A percentile compares a stretch with the other conserved stretches of the same genome.
Evolutionary conservation across 1,140 invertebrate species (phyloP).

Genomic region (Trichoplusia ni): DNA sequence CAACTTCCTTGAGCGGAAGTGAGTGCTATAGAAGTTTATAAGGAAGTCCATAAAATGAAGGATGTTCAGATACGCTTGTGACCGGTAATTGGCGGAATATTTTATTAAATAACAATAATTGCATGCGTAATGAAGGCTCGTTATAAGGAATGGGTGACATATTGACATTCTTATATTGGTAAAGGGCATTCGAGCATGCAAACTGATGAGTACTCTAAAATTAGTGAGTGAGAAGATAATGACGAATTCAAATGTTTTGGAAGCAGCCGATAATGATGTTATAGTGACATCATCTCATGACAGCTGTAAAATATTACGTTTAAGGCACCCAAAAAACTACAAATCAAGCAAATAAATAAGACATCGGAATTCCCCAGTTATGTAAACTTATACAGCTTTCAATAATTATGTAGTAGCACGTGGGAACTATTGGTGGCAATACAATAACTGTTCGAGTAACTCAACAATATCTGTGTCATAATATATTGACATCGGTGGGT

Average conservation of each 20-base stretch:
- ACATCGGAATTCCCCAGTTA: not conserved
- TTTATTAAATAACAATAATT: not conserved
- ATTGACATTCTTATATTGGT: too few relatives aligned
- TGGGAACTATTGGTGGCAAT: conserved; percentile 7
- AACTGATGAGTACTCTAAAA: too few relatives aligned
- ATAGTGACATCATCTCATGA: too few relatives aligned
- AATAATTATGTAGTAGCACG: not conserved
- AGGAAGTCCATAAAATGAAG: conserved; percentile 19
- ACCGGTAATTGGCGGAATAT: conserved; percentile 7
- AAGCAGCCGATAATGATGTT: too few relatives aligned
- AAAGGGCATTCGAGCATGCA: too few relatives aligned
- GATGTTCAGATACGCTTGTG: not conserved
- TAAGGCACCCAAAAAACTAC: too few relatives aligned
- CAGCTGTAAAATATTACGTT: too few relatives aligned
- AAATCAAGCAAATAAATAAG: not conserved
- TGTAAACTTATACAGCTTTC: conserved; percentile 12
- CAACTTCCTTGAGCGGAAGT: conserved; percentile 18
- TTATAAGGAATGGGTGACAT: not conserved
- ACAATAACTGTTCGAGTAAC: not conserved
- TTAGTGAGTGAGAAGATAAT: too few relatives aligned
- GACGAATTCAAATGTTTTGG: too few relatives aligned
- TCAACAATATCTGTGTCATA: conserved; percentile 20
- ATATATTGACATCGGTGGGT: conserved; percentile 6
- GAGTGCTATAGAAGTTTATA: conserved; percentile 10
- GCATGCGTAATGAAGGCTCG: not conserved